These are phyloP conservation scores for Mormyrus hasselquistii DNA, from an alignment of 2,797 vertebrate genomes.

Conservation along the genomic window DNA sequence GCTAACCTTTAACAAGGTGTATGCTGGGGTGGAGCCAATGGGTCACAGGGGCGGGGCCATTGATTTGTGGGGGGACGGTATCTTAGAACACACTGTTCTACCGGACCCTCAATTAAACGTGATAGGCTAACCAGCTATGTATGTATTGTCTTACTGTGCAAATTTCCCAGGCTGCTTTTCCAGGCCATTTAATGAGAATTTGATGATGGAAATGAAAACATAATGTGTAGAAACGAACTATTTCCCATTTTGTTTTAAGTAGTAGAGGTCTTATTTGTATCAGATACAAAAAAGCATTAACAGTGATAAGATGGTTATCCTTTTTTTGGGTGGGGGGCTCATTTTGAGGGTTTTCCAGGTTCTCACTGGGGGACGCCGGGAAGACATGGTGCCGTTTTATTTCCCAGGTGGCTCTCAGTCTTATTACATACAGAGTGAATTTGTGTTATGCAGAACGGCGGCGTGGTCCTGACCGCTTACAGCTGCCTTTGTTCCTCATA, in stretches of 20 bases:
- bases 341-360: background rate
- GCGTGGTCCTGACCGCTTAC: background rate
- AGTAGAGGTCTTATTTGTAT: background rate
- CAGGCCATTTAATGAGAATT: background rate
- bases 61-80: background rate
- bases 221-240: background rate
- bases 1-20: background rate
- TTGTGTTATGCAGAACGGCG: background rate
- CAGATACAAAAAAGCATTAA: background rate
- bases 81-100: background rate
- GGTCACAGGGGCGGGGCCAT: background rate
- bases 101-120: background rate
- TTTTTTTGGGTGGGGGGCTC: background rate
- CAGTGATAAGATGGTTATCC: background rate
- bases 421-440: background rate
- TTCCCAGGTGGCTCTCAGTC: background rate
- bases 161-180: background rate
- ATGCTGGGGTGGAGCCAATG: background rate
- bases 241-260: background rate
- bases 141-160: background rate
- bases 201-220: background rate
- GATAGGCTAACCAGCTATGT: background rate
- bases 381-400: background rate
- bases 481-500: slow-evolving; percentile 11
- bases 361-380: background rate